A percentile compares a stretch with the other conserved stretches of the same genome.
Conservation (phyloP, 2,888 invertebrate genomes). For the Sinotaia quadrata region DNA sequence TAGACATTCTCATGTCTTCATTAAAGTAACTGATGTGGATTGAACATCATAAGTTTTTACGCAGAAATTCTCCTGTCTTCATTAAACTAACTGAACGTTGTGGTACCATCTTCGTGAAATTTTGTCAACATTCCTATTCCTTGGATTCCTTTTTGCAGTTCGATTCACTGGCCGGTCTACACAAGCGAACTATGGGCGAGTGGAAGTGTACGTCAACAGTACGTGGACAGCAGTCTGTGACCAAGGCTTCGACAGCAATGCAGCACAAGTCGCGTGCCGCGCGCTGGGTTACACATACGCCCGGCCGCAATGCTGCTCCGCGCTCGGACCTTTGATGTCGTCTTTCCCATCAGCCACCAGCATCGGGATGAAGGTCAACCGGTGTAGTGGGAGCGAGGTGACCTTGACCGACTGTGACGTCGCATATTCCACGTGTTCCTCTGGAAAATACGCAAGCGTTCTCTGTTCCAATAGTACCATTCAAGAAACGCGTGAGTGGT, state of each 20-base stretch:
- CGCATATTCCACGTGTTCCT: slow-evolving; percentile 31
- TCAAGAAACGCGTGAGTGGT: slow-evolving; percentile 5
- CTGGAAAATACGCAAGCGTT: slow-evolving; percentile 55
- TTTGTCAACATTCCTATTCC: neutral
- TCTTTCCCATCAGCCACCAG: neutral
- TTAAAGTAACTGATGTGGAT: too few relatives aligned
- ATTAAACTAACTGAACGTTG: too few relatives aligned
- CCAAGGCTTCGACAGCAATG: slow-evolving; percentile 42
- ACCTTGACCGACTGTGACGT: slow-evolving; percentile 21
- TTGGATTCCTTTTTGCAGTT: slow-evolving; percentile 38
- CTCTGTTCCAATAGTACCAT: slow-evolving; percentile 45
- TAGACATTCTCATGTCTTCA: too few relatives aligned
- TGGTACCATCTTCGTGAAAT: too few relatives aligned
- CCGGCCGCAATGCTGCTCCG: slow-evolving; percentile 47
- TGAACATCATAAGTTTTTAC: too few relatives aligned
- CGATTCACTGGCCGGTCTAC: slow-evolving; percentile 43
- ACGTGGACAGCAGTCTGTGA: slow-evolving; percentile 57
- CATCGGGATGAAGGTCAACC: slow-evolving; percentile 24
- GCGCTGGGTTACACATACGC: slow-evolving; percentile 52
- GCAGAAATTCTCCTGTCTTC: too few relatives aligned
- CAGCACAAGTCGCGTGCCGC: slow-evolving; percentile 52
- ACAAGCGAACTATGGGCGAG: slow-evolving; percentile 50
- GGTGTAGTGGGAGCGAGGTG: slow-evolving; percentile 25
- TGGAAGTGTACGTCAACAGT: slow-evolving; percentile 51
- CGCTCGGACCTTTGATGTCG: slow-evolving; percentile 37